A percentile compares a stretch with the other conserved stretches of the same genome.
Conservation (phyloP, 2,797 vertebrate genomes). For the Neosilurus hyrtlii region DNA sequence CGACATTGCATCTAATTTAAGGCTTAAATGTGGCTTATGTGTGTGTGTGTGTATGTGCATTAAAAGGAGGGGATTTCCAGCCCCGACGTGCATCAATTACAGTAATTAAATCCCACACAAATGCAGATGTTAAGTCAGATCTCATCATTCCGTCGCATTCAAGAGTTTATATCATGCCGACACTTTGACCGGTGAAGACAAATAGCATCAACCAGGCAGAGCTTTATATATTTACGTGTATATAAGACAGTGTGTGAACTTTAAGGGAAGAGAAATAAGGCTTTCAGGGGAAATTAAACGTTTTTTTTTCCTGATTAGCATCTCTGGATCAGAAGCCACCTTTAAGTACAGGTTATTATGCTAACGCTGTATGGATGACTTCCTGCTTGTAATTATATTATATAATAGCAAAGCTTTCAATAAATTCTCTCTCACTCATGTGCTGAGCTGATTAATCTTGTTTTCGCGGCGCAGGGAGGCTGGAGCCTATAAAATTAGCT, state of each 20-base stretch:
- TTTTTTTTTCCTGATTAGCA: background rate
- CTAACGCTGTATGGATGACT: background rate
- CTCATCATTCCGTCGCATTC: background rate
- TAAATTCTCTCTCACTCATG: no score
- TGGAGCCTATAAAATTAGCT: no score
- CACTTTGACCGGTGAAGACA: background rate
- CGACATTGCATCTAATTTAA: slow-evolving; percentile 10
- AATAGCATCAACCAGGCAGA: background rate
- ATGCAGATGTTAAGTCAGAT: background rate
- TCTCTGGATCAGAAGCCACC: background rate
- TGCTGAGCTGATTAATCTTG: no score
- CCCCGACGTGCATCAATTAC: slow-evolving; percentile 11
- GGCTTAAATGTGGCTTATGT: background rate
- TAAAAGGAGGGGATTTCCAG: slow-evolving; percentile 44
- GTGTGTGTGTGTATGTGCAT: background rate
- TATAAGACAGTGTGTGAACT: background rate
- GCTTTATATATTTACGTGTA: no score
- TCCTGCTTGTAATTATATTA: no score
- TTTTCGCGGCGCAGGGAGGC: no score
- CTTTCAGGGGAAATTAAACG: background rate
- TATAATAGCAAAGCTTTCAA: background rate
- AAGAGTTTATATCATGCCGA: background rate
- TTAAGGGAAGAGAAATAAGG: background rate
- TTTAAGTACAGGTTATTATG: background rate
- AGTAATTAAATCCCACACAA: slow-evolving; percentile 32